These are phyloP conservation scores for Nemotelus pantherinus DNA, from an alignment of 2,888 invertebrate species.

Conservation along the genomic window DNA sequence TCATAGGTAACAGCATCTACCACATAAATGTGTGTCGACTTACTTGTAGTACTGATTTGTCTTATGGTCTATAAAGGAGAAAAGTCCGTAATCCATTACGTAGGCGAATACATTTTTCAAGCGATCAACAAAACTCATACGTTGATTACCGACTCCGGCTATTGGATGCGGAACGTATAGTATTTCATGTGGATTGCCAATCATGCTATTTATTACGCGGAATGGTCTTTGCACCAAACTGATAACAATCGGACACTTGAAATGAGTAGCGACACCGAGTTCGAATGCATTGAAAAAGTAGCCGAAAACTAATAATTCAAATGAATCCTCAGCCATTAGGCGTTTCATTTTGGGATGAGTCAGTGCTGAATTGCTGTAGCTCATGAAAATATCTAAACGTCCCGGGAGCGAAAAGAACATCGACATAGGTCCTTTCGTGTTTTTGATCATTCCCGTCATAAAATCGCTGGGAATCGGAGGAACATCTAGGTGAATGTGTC, in stretches of 20 bases:
- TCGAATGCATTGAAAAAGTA: slow-evolving; percentile 29
- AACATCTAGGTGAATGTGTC: background rate
- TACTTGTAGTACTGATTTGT: slow-evolving; percentile 4
- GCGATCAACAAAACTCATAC: slow-evolving; percentile 19
- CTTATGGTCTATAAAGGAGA: background rate
- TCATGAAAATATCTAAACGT: background rate
- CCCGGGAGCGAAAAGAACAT: too few species aligned
- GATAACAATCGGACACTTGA: slow-evolving; percentile 47
- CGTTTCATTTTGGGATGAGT: slow-evolving; percentile 11
- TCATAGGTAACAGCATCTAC: too few species aligned
- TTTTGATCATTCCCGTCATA: background rate
- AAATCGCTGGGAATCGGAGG: too few species aligned
- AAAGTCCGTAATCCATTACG: background rate
- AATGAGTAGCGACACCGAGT: slow-evolving; percentile 48
- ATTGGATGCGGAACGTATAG: background rate
- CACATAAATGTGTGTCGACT: background rate
- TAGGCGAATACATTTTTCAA: slow-evolving; percentile 6
- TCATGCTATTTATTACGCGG: background rate
- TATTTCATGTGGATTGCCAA: slow-evolving; percentile 34
- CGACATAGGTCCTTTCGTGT: background rate
- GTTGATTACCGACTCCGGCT: background rate
- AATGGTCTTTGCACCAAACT: background rate
- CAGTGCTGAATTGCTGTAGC: background rate
- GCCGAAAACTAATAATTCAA: slow-evolving; percentile 45
- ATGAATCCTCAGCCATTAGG: slow-evolving; percentile 34